Percentiles rank a stretch among this genome's conserved stretches.
phyloP scores from a whole-genome alignment of 2,888 invertebrate genomes.

The Drosophila nr. fundita region DNA sequence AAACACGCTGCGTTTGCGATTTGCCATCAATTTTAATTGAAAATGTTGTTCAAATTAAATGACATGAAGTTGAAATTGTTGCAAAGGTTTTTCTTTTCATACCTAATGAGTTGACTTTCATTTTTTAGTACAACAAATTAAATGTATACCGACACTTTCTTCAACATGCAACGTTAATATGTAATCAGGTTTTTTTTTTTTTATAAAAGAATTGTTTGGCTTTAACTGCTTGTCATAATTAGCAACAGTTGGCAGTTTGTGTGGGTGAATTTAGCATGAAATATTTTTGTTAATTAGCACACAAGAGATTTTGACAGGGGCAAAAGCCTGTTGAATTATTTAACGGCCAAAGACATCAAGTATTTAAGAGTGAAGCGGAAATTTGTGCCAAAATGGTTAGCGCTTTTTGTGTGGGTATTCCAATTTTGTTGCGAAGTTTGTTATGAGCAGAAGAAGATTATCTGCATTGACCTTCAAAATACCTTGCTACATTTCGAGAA shows the following conservation, averaged over 20 bases:
- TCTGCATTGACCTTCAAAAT: too few relatives aligned
- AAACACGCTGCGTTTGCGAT: slow-evolving; percentile 42
- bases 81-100: not conserved
- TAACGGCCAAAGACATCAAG: not conserved
- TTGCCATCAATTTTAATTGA: slow-evolving; percentile 28
- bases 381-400: not conserved
- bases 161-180: not conserved
- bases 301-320: not conserved
- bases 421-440: not conserved
- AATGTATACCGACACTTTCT: not conserved
- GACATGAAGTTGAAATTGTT: slow-evolving; percentile 23
- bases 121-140: slow-evolving; percentile 3
- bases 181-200: not conserved
- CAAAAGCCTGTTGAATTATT: slow-evolving; percentile 1
- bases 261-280: not conserved
- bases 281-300: not conserved
- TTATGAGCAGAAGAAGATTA: not conserved
- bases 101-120: slow-evolving; percentile 27
- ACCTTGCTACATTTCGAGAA: too few relatives aligned
- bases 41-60: slow-evolving; percentile 29
- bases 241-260: slow-evolving; percentile 1
- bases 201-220: not conserved
- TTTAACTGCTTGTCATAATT: not conserved
- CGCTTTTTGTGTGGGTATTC: not conserved
- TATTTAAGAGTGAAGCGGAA: slow-evolving; percentile 1